A percentile compares a stretch with the other conserved stretches of the same genome.
These are phyloP conservation scores for Tragelaphus imberbis DNA, from an alignment of 2,113 vertebrate species.

Conservation along the genomic window DNA sequence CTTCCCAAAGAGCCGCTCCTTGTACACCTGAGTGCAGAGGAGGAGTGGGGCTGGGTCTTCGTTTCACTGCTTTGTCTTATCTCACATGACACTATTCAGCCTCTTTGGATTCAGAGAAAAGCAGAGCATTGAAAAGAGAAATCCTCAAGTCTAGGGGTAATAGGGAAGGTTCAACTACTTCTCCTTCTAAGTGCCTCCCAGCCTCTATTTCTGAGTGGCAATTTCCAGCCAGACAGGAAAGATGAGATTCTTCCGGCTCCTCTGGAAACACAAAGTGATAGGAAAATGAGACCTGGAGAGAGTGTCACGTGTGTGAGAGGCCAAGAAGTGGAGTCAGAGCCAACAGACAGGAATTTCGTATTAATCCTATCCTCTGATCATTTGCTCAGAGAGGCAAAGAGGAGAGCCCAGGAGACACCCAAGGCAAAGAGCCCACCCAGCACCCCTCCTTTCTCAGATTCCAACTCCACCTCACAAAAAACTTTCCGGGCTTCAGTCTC, in stretches of 20 bases:
- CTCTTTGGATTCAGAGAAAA: not conserved
- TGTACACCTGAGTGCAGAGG: conserved; percentile 86
- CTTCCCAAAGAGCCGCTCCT: conserved; percentile 96
- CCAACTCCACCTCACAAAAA: conserved; percentile 90
- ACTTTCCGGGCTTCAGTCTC: conserved; percentile 96
- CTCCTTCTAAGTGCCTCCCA: not conserved
- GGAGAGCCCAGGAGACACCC: not conserved
- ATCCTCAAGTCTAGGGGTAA: not conserved
- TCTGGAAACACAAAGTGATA: not conserved
- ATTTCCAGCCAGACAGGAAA: not conserved
- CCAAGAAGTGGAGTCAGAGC: not conserved
- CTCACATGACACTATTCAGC: not conserved
- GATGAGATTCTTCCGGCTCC: not conserved
- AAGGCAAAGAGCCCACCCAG: not conserved
- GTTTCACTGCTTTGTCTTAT: not conserved
- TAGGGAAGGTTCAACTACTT: not conserved
- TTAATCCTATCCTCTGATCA: not conserved
- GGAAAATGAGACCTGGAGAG: not conserved
- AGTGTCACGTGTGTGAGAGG: not conserved
- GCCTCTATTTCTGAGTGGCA: not conserved
- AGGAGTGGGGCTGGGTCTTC: not conserved
- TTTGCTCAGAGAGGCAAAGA: not conserved
- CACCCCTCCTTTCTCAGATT: not conserved
- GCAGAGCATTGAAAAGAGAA: not conserved
- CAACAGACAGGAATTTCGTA: not conserved